Percentiles rank a stretch among this genome's conserved stretches.
These are phyloP conservation scores for Ennomos quercinarius DNA, from an alignment of 2,888 invertebrate genomes.

Conservation along the genomic window DNA sequence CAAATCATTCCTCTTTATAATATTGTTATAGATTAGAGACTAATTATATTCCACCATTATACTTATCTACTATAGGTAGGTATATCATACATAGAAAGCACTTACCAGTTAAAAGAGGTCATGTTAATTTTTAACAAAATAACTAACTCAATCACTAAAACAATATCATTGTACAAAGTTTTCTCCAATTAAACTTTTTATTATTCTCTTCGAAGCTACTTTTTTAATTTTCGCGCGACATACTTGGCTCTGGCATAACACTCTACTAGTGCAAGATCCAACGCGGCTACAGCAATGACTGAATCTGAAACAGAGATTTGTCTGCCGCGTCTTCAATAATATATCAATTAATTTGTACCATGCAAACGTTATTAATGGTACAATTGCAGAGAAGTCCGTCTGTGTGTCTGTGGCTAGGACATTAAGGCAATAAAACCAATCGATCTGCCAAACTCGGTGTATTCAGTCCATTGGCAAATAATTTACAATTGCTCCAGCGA, in stretches of 20 bases:
- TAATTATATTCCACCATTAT: no score
- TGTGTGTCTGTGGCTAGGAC: constrained; percentile 23
- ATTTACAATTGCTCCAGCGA: constrained; percentile 28
- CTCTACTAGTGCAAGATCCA: constrained; percentile 8
- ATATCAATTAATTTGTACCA: constrained; percentile 72
- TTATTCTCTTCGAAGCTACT: constrained; percentile 1
- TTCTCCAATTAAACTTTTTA: constrained; percentile 12
- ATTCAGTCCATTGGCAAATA: constrained; percentile 39
- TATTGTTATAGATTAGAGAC: no score
- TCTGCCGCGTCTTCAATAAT: constrained; percentile 47
- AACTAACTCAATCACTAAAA: constrained; percentile 31
- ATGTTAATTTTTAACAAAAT: constrained; percentile 21
- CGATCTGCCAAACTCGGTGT: constrained; percentile 25
- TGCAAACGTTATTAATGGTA: constrained; percentile 58
- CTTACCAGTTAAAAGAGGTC: constrained; percentile 34
- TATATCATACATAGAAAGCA: constrained; percentile 2
- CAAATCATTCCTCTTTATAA: no score
- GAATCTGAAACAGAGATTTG: constrained; percentile 62
- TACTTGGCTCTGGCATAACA: constrained; percentile 19
- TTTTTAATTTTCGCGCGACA: constrained; percentile 29
- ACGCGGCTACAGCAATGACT: constrained; percentile 7
- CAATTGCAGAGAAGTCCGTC: constrained; percentile 38
- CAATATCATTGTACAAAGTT: constrained; percentile 13
- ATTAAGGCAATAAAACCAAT: constrained; percentile 40
- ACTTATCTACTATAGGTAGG: no score